Evolutionary conservation across 1,140 invertebrate genomes (phyloP), one percentile per base, ranked within the genome.

Genomic region (Penaeus indicus): DNA sequence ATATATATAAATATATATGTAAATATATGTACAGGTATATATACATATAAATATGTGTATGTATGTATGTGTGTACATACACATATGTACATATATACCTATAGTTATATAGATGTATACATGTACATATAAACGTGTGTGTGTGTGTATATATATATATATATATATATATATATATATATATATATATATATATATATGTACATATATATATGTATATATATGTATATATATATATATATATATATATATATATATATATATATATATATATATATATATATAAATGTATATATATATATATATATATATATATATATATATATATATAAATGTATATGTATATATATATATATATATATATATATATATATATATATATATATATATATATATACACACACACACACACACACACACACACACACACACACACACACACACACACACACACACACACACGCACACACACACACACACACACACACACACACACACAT

Each of bases 151-250:
- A 67, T n/a, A 67, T n/a, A 67, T 67, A 67, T n/a, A 67, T n/a
- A 67, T n/a, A 67, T n/a, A 67, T 67, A 67, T n/a, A 67, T 67
- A 67, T 67, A 67, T 67, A 67, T n/a, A 67, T 67, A 67, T 67
- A 67, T n/a, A 67, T 67, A 67, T 67, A 67, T n/a, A 67, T 67
- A 67, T 67, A 67, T n/a, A 67, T 67, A 67, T 67, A 67, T n/a
- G 3, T 3, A 67, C n/a, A 3, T n/a, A 3, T 67, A 67, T 3
- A 67, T 3, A 67, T 67, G 3, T 67, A 67, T n/a, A 67, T 67
- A 67, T 67, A 67, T n/a, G 3, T 67, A 67, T 67, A 67, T n/a
- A 67, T 67, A 67, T 67, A 67, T n/a, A 67, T 67, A 67, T 67
- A 67, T n/a, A 67, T 67, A 67, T 67, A 67, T n/a, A 67, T 67